Percentiles rank a stretch among this genome's conserved stretches.
phyloP scores from a whole-genome alignment of 2,797 vertebrate genomes.

The Heliangelus exortis region DNA sequence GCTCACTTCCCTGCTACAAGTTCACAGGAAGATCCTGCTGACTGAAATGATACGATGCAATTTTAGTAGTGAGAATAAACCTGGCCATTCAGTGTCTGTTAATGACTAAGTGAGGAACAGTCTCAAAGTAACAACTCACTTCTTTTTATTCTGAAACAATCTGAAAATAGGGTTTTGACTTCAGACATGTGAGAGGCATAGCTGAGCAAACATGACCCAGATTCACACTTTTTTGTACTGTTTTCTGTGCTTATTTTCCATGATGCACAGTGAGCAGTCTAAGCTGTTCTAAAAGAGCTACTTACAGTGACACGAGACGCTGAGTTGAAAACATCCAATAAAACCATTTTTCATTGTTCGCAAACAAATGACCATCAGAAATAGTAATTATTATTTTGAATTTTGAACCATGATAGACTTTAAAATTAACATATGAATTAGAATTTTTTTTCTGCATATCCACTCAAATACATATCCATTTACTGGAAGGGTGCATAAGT shows the following conservation, averaged over 20 bases:
- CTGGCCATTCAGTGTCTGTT: background rate
- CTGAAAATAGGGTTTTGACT: slow-evolving; percentile 6
- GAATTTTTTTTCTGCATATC: background rate
- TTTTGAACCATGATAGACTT: background rate
- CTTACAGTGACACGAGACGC: background rate
- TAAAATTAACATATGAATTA: background rate
- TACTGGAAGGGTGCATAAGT: background rate
- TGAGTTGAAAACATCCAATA: background rate
- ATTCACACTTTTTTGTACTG: slow-evolving; percentile 18
- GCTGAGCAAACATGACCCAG: slow-evolving; percentile 36
- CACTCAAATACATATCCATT: background rate
- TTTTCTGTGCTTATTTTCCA: slow-evolving; percentile 19
- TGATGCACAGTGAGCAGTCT: background rate
- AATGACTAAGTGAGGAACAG: background rate
- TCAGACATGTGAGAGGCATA: slow-evolving; percentile 15
- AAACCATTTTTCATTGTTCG: background rate
- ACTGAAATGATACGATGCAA: background rate
- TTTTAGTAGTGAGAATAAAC: background rate
- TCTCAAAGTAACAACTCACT: background rate
- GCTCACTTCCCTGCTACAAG: background rate
- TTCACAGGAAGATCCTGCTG: background rate
- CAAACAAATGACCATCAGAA: background rate
- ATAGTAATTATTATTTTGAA: background rate
- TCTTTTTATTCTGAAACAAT: background rate
- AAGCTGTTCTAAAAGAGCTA: background rate